Percentiles rank a stretch among this genome's conserved stretches.
Evolutionary conservation across 2,797 vertebrate species (phyloP).

Genomic region (Poeciliopsis turneri): DNA sequence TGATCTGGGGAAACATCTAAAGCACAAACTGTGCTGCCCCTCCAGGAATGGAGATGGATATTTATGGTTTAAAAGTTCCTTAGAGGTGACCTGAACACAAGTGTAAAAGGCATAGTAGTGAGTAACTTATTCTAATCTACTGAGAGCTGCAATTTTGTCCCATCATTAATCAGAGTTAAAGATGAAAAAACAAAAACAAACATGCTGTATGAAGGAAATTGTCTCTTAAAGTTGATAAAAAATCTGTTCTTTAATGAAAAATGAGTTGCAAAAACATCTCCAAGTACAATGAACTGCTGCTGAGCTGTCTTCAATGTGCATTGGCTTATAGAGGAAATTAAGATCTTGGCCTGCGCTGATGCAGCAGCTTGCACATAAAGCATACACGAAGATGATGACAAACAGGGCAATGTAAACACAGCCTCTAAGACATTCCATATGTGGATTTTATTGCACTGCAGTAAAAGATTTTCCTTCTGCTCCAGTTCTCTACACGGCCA

Average conservation of each 20-base stretch:
- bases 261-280: constrained; percentile 4
- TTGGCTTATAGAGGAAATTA: constrained; percentile 38
- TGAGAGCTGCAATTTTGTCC: background rate
- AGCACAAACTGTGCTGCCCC: background rate
- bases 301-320: background rate
- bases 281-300: background rate
- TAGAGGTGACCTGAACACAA: background rate
- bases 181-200: background rate
- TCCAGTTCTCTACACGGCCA: constrained; percentile 23
- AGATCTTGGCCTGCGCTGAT: constrained; percentile 15
- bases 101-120: background rate
- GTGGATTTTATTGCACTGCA: constrained; percentile 28
- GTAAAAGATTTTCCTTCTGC: constrained; percentile 6
- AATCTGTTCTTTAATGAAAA: constrained; percentile 16
- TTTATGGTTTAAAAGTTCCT: background rate
- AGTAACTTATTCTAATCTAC: background rate
- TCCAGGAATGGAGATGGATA: background rate
- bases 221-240: constrained; percentile 13
- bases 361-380: constrained; percentile 10
- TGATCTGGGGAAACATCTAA: background rate
- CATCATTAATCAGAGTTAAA: background rate
- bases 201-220: background rate
- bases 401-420: constrained; percentile 32
- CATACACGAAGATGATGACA: background rate
- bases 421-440: constrained; percentile 1